These are phyloP conservation scores for Terrapene triunguis DNA, from an alignment of 2,113 vertebrate genomes.

Conservation along the genomic window DNA sequence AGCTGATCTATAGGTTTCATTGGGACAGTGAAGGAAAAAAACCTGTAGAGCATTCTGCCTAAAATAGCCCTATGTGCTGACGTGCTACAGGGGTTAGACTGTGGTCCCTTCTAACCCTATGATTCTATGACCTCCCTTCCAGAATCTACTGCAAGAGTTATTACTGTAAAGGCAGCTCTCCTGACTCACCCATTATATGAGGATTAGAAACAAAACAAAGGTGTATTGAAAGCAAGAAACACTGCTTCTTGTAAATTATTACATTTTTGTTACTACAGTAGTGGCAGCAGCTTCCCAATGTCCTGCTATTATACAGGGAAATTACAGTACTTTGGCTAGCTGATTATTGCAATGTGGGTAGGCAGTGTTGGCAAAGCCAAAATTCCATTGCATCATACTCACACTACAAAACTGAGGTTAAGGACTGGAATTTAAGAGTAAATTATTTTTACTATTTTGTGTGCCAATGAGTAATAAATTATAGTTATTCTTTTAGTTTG, in stretches of 20 bases:
- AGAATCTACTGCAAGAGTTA: not conserved
- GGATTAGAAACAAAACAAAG: not conserved
- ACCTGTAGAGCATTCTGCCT: not conserved
- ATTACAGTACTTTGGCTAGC: not conserved
- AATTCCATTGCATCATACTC: not conserved
- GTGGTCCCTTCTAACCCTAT: not conserved
- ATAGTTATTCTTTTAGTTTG: not conserved
- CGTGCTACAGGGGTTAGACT: too few relatives aligned
- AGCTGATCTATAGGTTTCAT: not conserved
- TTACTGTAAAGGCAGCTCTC: not conserved
- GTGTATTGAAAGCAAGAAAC: not conserved
- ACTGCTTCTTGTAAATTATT: not conserved
- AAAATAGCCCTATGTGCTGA: not conserved
- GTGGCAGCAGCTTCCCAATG: not conserved
- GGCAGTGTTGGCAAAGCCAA: not conserved
- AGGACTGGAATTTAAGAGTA: not conserved
- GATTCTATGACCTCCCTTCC: not conserved
- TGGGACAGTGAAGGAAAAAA: not conserved
- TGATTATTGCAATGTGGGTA: not conserved
- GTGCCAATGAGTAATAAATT: not conserved
- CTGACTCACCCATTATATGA: not conserved
- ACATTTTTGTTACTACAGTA: not conserved
- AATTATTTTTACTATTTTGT: not conserved
- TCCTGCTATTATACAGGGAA: not conserved
- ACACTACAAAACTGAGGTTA: not conserved